Evolutionary conservation across 2,797 vertebrate genomes (phyloP), one percentile per base, ranked within the genome.

Genomic region (Lepidocolaptes lacrymiger): DNA sequence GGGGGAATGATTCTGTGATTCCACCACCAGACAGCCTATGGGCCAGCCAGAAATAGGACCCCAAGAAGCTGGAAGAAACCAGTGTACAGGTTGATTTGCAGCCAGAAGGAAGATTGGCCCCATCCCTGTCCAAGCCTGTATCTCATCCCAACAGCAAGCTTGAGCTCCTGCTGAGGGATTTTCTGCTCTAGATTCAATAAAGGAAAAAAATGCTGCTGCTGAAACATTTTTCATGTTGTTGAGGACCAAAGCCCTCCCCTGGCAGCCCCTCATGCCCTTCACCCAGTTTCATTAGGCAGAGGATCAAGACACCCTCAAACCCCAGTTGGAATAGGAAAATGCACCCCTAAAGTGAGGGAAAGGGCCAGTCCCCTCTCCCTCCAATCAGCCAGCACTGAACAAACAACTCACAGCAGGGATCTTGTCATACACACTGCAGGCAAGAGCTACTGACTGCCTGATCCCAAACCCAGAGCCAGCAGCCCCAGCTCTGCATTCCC

Each of bases 381-480:
- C 54, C 51, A 30, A 72, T 37, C 87, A 83, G 41, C 58, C 73
- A 80, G 20, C 78, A 13, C 32, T 58, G 56, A 87, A 61, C 52
- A 87, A 79, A 54, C 62, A 61, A 28, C 52, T 30, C 43, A 20
- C 77, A 66, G 82, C 22, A 0, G 90, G 68, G 34, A 90, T 62
- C 63, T 32, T 36, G 43, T 23, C n/a, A 11, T 0, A 36, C 2
- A 0, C 2, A 0, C 68, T 15, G 30, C 68, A 44, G 89, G 81
- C 82, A 73, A 64, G 68, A 88, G 78, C 88, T 83, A 64, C 78
- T 0, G 22, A 24, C 32, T 12, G 77, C 55, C 67, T 12, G 39
- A 62, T 34, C 67, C 77, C 2, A 21, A 44, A 28, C n/a, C 30
- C 3, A 2, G 54, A 6, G 37, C 20, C 49, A 3, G 55, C 39